A percentile compares a stretch with the other conserved stretches of the same genome.
phyloP scores from a whole-genome alignment of 2,113 vertebrate species.

The Engystomops pustulosus region DNA sequence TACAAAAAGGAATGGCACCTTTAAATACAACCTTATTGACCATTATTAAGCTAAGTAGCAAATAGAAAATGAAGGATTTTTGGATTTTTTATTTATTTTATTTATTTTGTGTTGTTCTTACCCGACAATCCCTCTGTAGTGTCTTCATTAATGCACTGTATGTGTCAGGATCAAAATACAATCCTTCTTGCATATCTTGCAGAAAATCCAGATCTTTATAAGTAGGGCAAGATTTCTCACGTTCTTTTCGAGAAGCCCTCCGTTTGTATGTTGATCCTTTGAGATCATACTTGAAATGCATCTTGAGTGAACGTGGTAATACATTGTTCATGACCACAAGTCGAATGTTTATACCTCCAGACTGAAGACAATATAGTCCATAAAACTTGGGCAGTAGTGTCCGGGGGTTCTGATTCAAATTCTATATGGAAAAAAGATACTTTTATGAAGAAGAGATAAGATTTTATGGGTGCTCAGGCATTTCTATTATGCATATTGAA shows the following conservation, averaged over 20 bases:
- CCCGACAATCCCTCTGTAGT: slow-evolving; percentile 92
- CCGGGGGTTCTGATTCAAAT: slow-evolving; percentile 95
- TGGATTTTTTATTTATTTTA: no score
- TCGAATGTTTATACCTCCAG: slow-evolving; percentile 84
- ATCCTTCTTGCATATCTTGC: slow-evolving; percentile 92
- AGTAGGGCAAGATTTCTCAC: slow-evolving; percentile 83
- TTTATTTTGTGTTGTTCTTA: slow-evolving; percentile 70
- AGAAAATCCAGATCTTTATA: slow-evolving; percentile 98
- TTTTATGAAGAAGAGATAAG: background rate
- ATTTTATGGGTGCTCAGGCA: no score
- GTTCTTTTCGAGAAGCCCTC: slow-evolving; percentile 88
- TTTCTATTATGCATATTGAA: background rate
- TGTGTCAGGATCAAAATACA: slow-evolving; percentile 92
- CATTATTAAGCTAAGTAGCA: no score
- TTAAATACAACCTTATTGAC: no score
- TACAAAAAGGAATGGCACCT: no score
- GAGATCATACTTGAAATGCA: slow-evolving; percentile 95
- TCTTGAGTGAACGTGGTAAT: slow-evolving; percentile 85
- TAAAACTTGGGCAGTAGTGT: slow-evolving; percentile 96
- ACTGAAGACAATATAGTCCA: slow-evolving; percentile 93
- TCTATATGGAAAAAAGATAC: slow-evolving; percentile 72
- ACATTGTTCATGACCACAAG: slow-evolving; percentile 98
- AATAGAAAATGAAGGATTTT: no score
- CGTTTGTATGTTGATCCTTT: slow-evolving; percentile 94
- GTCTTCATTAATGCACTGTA: slow-evolving; percentile 95